Percentiles rank a stretch among this genome's conserved stretches.
Conservation (phyloP, 2,888 invertebrate species). For the Xanthostigma xanthostigma region DNA sequence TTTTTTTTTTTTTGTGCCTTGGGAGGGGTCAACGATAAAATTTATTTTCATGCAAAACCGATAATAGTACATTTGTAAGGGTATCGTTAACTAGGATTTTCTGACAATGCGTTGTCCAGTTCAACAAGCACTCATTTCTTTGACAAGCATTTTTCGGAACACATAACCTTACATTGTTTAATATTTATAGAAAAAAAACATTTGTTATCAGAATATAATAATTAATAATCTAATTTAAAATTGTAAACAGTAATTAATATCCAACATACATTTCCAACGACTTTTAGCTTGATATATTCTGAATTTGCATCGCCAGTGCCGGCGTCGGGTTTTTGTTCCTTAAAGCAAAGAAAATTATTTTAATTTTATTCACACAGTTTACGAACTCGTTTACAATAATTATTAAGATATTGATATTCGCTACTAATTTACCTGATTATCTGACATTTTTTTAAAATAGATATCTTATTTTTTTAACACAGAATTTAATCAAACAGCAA, state of each 20-base stretch:
- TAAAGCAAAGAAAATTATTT: conserved; percentile 14
- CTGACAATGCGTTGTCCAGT: too few relatives aligned
- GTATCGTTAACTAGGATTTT: too few relatives aligned
- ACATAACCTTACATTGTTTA: too few relatives aligned
- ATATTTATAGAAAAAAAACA: too few relatives aligned
- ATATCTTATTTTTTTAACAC: not conserved
- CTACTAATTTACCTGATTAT: conserved; percentile 16
- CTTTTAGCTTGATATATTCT: conserved; percentile 55
- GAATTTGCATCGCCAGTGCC: conserved; percentile 35
- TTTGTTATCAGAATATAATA: not conserved
- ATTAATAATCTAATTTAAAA: not conserved
- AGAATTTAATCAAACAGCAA: not conserved
- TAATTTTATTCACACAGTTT: not conserved
- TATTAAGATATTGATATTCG: too few relatives aligned
- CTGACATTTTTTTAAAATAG: conserved; percentile 13
- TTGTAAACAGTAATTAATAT: not conserved
- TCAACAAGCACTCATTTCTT: too few relatives aligned
- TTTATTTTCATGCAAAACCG: too few relatives aligned
- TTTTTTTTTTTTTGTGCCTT: too few relatives aligned
- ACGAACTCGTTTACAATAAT: too few relatives aligned
- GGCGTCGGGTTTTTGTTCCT: conserved; percentile 37
- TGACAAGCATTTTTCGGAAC: too few relatives aligned
- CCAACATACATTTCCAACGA: conserved; percentile 40
- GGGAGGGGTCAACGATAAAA: too few relatives aligned
- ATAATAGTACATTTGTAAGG: too few relatives aligned